phyloP scores from a whole-genome alignment of 2,113 vertebrate species.

The Lampris megalopsis region DNA sequence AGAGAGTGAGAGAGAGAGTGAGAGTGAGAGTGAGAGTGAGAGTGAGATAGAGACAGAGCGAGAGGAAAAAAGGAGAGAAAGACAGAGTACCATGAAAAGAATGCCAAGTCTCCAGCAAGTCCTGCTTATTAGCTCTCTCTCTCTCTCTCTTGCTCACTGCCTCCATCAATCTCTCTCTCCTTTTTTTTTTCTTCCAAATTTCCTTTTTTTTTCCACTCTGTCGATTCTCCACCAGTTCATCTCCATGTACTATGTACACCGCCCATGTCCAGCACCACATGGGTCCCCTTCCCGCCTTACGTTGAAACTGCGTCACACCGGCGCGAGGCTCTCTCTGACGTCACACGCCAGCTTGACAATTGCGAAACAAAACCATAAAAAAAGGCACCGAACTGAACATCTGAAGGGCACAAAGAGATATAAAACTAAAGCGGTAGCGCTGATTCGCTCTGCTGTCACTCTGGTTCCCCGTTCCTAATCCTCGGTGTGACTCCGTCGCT shows the following conservation, averaged over 20 bases:
- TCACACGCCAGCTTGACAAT: conserved; percentile 20
- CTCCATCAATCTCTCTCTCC: conserved; percentile 48
- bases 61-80: conserved; percentile 22
- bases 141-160: conserved; percentile 19
- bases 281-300: conserved; percentile 44
- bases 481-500: not conserved
- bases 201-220: conserved; percentile 38
- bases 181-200: conserved; percentile 48
- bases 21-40: conserved; percentile 21
- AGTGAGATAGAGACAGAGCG: conserved; percentile 53
- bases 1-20: conserved; percentile 54
- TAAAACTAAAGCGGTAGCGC: not conserved
- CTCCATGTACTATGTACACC: conserved; percentile 22
- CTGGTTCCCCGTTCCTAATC: conserved; percentile 4
- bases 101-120: conserved; percentile 82
- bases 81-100: conserved; percentile 76
- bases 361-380: conserved; percentile 29
- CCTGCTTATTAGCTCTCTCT: conserved; percentile 78
- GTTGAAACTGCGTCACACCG: conserved; percentile 48
- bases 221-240: conserved; percentile 36
- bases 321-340: too few species aligned
- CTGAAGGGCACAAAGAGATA: not conserved
- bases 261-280: conserved; percentile 23
- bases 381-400: conserved; percentile 22
- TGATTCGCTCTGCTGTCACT: not conserved